Base-by-base conservation (phyloP, 1,140 invertebrate species). In the Rhynchophorus ferrugineus region DNA sequence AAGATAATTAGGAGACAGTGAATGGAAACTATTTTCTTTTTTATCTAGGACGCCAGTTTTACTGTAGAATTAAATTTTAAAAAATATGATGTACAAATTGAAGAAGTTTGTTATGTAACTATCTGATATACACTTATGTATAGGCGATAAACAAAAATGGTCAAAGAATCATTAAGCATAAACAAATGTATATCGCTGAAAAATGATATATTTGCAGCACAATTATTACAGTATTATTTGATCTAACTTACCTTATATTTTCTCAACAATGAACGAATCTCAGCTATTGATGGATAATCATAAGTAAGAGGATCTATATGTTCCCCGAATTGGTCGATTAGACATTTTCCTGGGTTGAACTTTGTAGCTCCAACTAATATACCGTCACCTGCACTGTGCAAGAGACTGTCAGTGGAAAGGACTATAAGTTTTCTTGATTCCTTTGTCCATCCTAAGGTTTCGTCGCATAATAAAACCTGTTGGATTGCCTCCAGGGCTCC, bases 401-500 rank as follows among this genome's bases (percentile, higher is more conserved):
- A 58, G 0, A 59, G 46, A 18, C 69, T 71, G 54, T 73, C 71
- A 0, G 72, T 74, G 16, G 68, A 64, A 1, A 75, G 24, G 0
- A 75, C 53, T 11, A 75, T 61, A 8, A 74, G 54, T 50, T 70
- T 68, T 18, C 70, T 48, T 1, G 73, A 65, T 35, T 64, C 50
- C 3, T 66, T 54, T 14, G 63, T 52, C 71, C 71, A 74, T 7
- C 64, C 64, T 22, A 75, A 68, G 43, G 63, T 49, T 5, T 65
- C 44, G 5, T 61, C 42, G 42, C 73, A 75, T 0, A 63, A 56
- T 8, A 74, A 56, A 11, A 72, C 66, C 62, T 83, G 81, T 70
- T 80, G 74, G 9, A 83, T 69, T 22, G 79, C 80, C 62, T 82
- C 80, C 46, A 82, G 69, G 3, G 77, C 78, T 29, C 80, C 80